phyloP scores from a whole-genome alignment of 2,888 invertebrate species.

The Cepaea hortensis region DNA sequence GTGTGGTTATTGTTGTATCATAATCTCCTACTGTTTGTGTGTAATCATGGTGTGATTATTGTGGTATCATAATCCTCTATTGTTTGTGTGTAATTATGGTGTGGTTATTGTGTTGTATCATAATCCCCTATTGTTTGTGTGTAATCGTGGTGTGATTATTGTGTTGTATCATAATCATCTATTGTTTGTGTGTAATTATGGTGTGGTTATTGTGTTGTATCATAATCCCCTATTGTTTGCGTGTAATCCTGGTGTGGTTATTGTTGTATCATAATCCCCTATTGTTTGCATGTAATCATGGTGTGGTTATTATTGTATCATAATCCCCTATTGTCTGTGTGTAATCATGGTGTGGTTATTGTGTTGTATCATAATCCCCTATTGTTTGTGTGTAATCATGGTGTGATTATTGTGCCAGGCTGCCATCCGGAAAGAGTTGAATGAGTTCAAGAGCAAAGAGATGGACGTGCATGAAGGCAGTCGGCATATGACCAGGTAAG shows the following conservation, averaged over 20 bases:
- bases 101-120: not conserved
- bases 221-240: slow-evolving; percentile 97
- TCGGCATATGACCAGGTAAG: slow-evolving; percentile 86
- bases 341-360: too few species aligned
- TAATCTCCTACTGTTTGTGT: not conserved
- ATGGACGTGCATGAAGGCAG: slow-evolving; percentile 99
- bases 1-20: slow-evolving; percentile 18
- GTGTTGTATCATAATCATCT: not conserved
- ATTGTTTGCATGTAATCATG: not conserved
- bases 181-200: not conserved
- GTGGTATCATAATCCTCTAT: slow-evolving; percentile 86
- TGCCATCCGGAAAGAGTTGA: slow-evolving; percentile 97
- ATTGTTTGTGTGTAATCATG: not conserved
- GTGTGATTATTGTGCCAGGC: slow-evolving; percentile 79
- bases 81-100: not conserved
- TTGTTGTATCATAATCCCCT: slow-evolving; percentile 28
- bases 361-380: not conserved
- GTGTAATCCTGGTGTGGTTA: slow-evolving; percentile 87
- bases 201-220: slow-evolving; percentile 79
- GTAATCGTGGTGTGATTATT: too few species aligned
- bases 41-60: not conserved
- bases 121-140: too few species aligned
- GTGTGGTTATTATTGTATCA: slow-evolving; percentile 33
- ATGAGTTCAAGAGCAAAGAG: slow-evolving; percentile 99
- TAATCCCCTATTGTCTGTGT: too few species aligned